Conservation (phyloP, 2,888 invertebrate genomes). For the Pollenia labialis region DNA sequence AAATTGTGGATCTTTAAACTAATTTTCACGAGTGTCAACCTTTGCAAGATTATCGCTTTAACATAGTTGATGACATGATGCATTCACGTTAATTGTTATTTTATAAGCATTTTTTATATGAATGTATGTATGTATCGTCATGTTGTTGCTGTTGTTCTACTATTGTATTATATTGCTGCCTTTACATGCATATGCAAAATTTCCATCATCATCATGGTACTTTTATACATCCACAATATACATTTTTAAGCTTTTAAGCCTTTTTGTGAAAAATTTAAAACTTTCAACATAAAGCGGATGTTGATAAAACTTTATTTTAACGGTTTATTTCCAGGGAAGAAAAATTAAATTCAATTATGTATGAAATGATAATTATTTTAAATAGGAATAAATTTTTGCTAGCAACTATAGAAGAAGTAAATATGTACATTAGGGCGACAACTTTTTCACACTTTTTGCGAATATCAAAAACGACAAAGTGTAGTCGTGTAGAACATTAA, state of each 20-base stretch:
- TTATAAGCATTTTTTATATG: constrained; percentile 50
- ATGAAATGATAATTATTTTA: constrained; percentile 1
- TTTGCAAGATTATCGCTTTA: constrained; percentile 1
- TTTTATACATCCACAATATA: background rate
- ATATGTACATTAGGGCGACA: too few species aligned
- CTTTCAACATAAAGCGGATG: constrained; percentile 47
- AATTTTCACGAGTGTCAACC: constrained; percentile 9
- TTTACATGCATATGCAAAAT: constrained; percentile 20
- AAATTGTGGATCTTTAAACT: background rate
- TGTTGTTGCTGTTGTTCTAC: background rate
- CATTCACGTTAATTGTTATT: constrained; percentile 69
- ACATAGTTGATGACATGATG: constrained; percentile 51
- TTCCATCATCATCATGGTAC: background rate
- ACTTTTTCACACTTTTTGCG: too few species aligned
- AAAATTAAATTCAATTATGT: constrained; percentile 25
- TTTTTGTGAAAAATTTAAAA: constrained; percentile 56
- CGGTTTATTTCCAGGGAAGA: background rate
- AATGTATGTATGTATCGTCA: background rate
- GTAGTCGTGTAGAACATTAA: too few species aligned
- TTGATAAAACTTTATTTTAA: constrained; percentile 44
- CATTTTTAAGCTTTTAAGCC: constrained; percentile 46
- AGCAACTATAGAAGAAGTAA: too few species aligned
- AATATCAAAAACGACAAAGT: too few species aligned
- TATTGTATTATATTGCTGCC: background rate
- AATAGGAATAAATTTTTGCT: too few species aligned